Conservation (phyloP, 2,888 invertebrate species). For the Isoperla grammatica region DNA sequence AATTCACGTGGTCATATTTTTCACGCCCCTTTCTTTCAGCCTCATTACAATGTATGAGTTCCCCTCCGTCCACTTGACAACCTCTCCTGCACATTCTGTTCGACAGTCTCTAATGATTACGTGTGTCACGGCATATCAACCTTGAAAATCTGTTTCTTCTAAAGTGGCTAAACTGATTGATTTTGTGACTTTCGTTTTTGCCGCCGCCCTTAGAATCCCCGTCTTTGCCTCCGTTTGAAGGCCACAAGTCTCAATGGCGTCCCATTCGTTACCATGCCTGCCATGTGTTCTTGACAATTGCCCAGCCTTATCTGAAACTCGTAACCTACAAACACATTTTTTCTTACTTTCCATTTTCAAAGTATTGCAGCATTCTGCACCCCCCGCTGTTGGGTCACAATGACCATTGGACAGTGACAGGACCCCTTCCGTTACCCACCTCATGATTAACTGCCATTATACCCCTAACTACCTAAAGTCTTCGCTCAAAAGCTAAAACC, state of each 20-base stretch:
- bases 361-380: constrained; percentile 13
- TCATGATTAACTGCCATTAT: constrained; percentile 17
- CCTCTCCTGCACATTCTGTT: too few relatives aligned
- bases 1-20: too few relatives aligned
- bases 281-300: constrained; percentile 12
- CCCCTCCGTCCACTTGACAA: too few relatives aligned
- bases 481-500: background rate
- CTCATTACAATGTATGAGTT: too few relatives aligned
- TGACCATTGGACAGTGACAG: constrained; percentile 9
- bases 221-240: too few relatives aligned
- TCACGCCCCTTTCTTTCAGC: too few relatives aligned
- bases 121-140: too few relatives aligned
- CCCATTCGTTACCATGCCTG: constrained; percentile 12
- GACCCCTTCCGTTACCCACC: constrained; percentile 13
- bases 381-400: constrained; percentile 13
- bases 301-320: background rate
- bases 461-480: constrained; percentile 7
- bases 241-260: background rate
- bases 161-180: too few relatives aligned
- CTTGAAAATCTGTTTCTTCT: too few relatives aligned
- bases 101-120: too few relatives aligned
- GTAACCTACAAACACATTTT: constrained; percentile 12
- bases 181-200: too few relatives aligned
- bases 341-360: constrained; percentile 14
- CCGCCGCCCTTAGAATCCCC: too few relatives aligned